Percentiles rank a stretch among this genome's conserved stretches.
Conservation (phyloP, 2,888 invertebrate species). For the Scrobipalpa costella region DNA sequence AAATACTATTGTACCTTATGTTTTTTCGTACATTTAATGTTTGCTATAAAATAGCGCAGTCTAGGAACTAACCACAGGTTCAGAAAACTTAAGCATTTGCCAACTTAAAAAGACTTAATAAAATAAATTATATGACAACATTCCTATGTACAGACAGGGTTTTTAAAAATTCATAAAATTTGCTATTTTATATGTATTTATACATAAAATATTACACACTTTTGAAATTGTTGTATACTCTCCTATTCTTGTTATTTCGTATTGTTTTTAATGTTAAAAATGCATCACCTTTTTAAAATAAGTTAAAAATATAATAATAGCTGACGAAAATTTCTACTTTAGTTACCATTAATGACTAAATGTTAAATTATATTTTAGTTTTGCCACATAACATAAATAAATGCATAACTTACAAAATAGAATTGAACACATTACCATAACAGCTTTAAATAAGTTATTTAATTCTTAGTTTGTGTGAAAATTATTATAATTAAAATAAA, state of each 20-base stretch:
- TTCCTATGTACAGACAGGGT: neutral
- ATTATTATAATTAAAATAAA: neutral
- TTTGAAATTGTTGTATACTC: too few species aligned
- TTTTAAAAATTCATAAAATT: neutral
- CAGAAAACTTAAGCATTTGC: neutral
- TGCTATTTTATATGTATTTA: too few species aligned
- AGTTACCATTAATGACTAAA: neutral
- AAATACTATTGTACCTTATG: too few species aligned
- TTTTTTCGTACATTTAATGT: neutral
- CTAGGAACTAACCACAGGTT: neutral
- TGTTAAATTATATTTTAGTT: neutral
- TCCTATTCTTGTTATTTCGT: too few species aligned
- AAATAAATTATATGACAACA: neutral
- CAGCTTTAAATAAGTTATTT: constrained; percentile 56
- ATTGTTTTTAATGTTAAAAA: too few species aligned
- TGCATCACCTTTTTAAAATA: too few species aligned
- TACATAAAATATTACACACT: too few species aligned
- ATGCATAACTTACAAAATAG: neutral
- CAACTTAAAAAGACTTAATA: neutral
- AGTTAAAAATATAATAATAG: too few species aligned
- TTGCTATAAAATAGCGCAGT: too few species aligned
- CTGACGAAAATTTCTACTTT: too few species aligned
- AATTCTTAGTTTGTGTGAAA: constrained; percentile 32
- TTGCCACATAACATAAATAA: constrained; percentile 11
- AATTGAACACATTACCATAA: constrained; percentile 55